Conservation (phyloP, 2,888 invertebrate species). For the Lucinisca nassula region DNA sequence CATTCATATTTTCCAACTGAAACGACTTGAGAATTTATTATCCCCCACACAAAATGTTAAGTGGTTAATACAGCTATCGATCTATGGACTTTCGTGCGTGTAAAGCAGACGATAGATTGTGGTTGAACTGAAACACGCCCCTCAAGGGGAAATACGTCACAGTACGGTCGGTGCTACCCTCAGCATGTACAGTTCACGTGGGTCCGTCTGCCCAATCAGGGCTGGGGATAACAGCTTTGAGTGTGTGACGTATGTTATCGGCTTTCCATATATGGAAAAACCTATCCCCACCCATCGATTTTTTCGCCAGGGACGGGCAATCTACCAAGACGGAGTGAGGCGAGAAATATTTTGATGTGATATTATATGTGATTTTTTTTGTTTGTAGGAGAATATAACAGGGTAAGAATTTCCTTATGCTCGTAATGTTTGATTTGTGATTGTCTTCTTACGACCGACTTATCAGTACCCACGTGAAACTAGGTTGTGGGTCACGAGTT, state of each 20-base stretch:
- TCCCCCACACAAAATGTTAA: not conserved
- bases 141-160: constrained; percentile 74
- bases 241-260: constrained; percentile 21
- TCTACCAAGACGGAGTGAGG: constrained; percentile 7
- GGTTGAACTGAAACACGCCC: constrained; percentile 6
- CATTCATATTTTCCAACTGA: too few species aligned
- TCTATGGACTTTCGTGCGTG: constrained; percentile 10
- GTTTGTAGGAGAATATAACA: not conserved
- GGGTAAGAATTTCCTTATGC: not conserved
- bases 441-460: not conserved
- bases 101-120: constrained; percentile 50
- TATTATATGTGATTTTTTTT: not conserved
- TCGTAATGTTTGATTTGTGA: not conserved
- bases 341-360: not conserved
- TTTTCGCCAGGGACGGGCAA: constrained; percentile 75
- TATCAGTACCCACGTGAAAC: constrained; percentile 7
- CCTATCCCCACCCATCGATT: constrained; percentile 79
- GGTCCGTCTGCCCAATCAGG: constrained; percentile 81
- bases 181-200: constrained; percentile 80
- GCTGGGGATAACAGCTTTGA: constrained; percentile 70
- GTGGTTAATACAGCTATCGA: not conserved
- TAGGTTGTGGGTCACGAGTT: not conserved
- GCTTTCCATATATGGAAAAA: constrained; percentile 79
- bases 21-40: too few species aligned
- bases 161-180: constrained; percentile 77